Conservation (phyloP, 2,888 invertebrate species). For the Drosophila mimica region DNA sequence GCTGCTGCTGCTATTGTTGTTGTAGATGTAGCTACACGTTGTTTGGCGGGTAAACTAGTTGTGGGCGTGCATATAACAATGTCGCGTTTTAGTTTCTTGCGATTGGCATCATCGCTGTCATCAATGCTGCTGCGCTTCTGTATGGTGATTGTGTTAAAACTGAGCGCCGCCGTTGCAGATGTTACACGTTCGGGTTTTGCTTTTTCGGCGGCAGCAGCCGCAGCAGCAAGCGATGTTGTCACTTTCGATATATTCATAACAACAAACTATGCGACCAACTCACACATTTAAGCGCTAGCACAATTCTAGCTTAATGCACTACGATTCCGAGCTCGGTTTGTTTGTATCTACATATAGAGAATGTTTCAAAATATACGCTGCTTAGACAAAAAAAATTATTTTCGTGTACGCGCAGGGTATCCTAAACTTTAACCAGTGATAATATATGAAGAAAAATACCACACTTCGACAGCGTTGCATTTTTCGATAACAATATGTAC, state of each 20-base stretch:
- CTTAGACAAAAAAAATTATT: constrained; percentile 68
- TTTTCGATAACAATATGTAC: constrained; percentile 58
- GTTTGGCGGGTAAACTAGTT: constrained; percentile 73
- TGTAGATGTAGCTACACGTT: constrained; percentile 55
- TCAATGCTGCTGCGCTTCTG: constrained; percentile 72
- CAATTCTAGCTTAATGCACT: constrained; percentile 53
- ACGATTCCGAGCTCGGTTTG: constrained; percentile 36
- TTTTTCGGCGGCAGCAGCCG: constrained; percentile 80
- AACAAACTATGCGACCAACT: constrained; percentile 61
- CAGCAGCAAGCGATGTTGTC: constrained; percentile 80
- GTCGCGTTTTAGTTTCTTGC: constrained; percentile 71
- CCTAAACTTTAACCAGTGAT: constrained; percentile 67
- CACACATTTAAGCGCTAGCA: constrained; percentile 55
- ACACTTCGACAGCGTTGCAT: constrained; percentile 59
- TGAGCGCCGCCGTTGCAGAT: constrained; percentile 67
- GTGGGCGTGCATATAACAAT: constrained; percentile 64
- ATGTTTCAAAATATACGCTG: constrained; percentile 74
- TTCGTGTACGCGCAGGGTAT: constrained; percentile 75
- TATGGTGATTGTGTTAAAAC: constrained; percentile 68
- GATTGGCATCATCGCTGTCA: constrained; percentile 61
- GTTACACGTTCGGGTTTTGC: constrained; percentile 81
- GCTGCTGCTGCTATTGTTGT: constrained; percentile 25
- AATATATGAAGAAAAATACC: constrained; percentile 67
- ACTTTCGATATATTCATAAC: constrained; percentile 81
- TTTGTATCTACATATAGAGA: constrained; percentile 65